Evolutionary conservation across 1,140 invertebrate genomes (phyloP), one percentile per base, ranked within the genome.

Genomic region (Phymastichus coffea): DNA sequence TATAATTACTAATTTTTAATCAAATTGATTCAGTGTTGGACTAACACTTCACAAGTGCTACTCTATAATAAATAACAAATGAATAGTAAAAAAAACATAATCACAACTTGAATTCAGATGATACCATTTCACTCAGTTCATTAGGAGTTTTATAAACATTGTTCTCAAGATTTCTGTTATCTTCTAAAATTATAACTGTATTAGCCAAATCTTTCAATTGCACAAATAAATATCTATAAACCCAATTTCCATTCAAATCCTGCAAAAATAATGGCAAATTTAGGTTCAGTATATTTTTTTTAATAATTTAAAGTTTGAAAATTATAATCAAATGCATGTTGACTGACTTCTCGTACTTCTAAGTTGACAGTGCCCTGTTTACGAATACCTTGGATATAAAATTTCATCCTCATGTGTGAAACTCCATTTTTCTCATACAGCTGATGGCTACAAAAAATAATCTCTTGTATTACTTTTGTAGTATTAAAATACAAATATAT

Each of bases 371-470:
- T 92, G 8, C 84, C 94, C 66, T 87, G 88, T 64, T 87, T 87
- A 55, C 88, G 82, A 26, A 84, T 78, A 20, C 94, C 94, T 81
- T 94, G 87, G 33, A 97, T 84, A 72, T 95, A 93, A 79, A 96
- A 97, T 72, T 88, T 86, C 87, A 96, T 93, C 66, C 90, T 85
- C 79, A 96, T 86, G 69, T 90, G 87, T 64, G 88, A 86, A 14
- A 84, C 82, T 20, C 90, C 92, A 76, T 92, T 84, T 33, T 87
- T 86, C 55, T 86, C 81, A 75, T 88, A 93, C 63, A 80, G n/a
- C 28, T 78, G 76, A 80, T 93, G 88, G 60, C 89, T 93, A 63
- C 79, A 87, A 57, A n/a, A 10, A 37, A 43, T 20, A 20, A 35
- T 37, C 20, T 30, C 19, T 17, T 43, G 17, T 30, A 30, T 52